Base-by-base conservation (phyloP, 1,140 invertebrate genomes). In the Schlechtendalia chinensis region DNA sequence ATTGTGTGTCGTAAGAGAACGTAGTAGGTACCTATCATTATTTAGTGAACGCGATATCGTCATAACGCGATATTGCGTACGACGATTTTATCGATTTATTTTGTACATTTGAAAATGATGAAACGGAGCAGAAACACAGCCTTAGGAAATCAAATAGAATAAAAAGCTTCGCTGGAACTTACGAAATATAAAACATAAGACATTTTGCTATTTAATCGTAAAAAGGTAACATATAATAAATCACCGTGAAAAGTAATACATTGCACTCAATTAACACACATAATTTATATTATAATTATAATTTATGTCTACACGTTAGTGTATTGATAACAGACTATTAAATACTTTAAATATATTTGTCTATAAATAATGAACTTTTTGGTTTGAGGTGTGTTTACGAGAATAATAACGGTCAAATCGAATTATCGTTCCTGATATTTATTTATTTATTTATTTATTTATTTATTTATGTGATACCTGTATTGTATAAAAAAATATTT, bases 191-290 rank as follows among this genome's bases (percentile, higher is more conserved):
- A n/a, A 77, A 77, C 58, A 32, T 79, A 79, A 79, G 58, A 79
- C 58, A 79, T 79, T n/a, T 79, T 61, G 61, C 75, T 79, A 79
- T 79, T 50, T 79, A 29, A 79, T 79, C 59, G 16, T 63, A 63
- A 61, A 58, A 59, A 79, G 75, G 75, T 79, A 79, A 79, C 75
- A 79, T 72, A 79, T 72, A 79, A 79, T 79, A 79, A 79, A 79
- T 79, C 75, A 79, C 75, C 75, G 39, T 63, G 24, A 63, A 54
- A 79, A 79, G 56, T 59, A 79, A 63, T 79, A 79, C 75, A 79
- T 79, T 79, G 75, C 75, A 79, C 75, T 79, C 75, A 29, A 79
- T 19, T 79, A 79, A 79, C 75, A 79, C 75, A 79, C 58, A 61
- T 79, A 58, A 12, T 61, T 79, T 59, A 79, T 50, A 27, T 59